Evolutionary conservation across 2,797 vertebrate genomes (phyloP), one percentile per base, ranked within the genome.

Genomic region (Orientallactaga sibirica): DNA sequence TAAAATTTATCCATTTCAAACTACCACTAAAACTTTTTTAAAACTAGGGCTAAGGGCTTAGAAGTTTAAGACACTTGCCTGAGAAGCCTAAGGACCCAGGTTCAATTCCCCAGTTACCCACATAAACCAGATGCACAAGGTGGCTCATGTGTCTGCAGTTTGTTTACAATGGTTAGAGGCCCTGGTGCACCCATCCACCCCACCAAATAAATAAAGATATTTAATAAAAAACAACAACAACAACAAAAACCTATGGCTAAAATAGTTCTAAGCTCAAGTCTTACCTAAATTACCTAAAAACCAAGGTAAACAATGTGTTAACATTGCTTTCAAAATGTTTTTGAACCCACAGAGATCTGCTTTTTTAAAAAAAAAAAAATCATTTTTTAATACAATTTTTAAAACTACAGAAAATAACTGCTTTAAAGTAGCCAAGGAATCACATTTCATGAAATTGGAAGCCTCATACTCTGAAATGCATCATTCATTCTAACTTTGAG

Each of bases 341-440:
- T 87, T 33, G 37, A 61, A 55, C 67, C n/a, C 58, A 81, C 0
- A 7, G 64, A 83, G 62, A 79, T 41, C 43, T 82, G 87, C 67
- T 84, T 14, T 81, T 93, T 94, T 83, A n/a, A n/a, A n/a, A n/a
- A n/a, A n/a, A 37, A 37, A 88, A 48, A 48, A 20, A 20, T 14
- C 52, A 2, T 87, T 96, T 79, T 20, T 76, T 29, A 87, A 89
- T 48, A 87, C 37, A 84, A 55, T 79, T 58, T 58, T 58, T 58
- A 58, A 79, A 94, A 93, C 43, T 70, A 74, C 33, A 93, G 76
- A 81, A 86, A 83, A 66, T 24, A 80, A 64, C 27, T 48, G 24
- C 41, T 86, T 29, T 90, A 94, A 83, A 96, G 93, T 66, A 88
- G 55, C 48, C 68, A n/a, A 85, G 64, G n/a, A 83, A 84, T 88